Evolutionary conservation across 2,113 vertebrate species (phyloP).

Genomic region (Rattus norvegicus): DNA sequence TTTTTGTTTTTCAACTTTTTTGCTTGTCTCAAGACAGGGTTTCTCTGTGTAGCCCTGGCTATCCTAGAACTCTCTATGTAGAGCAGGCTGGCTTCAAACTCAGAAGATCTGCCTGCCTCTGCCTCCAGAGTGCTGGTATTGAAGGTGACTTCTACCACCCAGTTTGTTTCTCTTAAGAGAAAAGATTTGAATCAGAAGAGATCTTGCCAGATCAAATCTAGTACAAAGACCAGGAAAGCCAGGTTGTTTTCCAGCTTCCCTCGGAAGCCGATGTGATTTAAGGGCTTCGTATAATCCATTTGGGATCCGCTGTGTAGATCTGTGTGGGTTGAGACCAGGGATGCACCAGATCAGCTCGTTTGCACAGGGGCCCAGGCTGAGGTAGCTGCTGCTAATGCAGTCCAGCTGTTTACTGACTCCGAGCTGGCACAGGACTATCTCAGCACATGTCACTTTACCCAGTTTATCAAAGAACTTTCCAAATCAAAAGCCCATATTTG

Average conservation of each 20-base stretch:
- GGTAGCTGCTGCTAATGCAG: neutral
- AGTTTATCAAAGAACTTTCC: neutral
- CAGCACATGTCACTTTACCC: neutral
- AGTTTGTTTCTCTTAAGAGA: neutral
- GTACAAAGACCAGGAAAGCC: neutral
- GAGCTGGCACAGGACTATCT: neutral
- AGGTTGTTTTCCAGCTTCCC: neutral
- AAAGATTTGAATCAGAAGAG: conserved; percentile 12
- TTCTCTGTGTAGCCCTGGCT: neutral
- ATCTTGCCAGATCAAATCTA: conserved; percentile 2
- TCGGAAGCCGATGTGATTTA: neutral
- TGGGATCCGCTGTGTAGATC: neutral
- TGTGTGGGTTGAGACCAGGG: neutral
- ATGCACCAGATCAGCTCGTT: neutral
- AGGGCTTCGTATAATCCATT: neutral
- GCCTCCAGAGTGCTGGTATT: neutral
- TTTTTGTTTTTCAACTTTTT: conserved; percentile 26
- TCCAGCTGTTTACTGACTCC: neutral
- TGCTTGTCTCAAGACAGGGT: neutral
- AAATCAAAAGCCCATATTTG: neutral
- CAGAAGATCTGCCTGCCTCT: neutral
- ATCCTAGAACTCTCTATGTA: neutral
- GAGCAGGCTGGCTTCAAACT: neutral
- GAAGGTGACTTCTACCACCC: neutral
- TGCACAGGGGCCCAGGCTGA: neutral